Base-by-base conservation (phyloP, 2,113 vertebrate species). In the Sakesphorus luctuosus region DNA sequence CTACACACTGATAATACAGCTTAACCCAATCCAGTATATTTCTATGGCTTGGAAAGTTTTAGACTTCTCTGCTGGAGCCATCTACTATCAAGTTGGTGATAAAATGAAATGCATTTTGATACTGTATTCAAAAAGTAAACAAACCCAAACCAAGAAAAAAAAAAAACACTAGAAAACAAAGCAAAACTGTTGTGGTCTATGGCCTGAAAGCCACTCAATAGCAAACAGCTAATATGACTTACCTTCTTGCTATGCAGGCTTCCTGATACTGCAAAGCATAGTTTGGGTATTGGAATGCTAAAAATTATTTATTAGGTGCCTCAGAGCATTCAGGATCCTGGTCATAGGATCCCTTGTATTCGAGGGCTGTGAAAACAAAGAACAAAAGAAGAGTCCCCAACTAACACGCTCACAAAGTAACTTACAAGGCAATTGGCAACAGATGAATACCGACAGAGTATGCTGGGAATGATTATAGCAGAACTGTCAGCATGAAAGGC, bases 351-450 rank as follows among this genome's bases (percentile, higher is more conserved):
- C 66, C 8, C 66, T 79, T 62, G 49, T 49, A 62, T 82, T 85
- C 50, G 71, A 91, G 71, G 56, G 66, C 81, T 62, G 53, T 82
- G 84, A 92, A 94, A 82, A 73, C 66, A 82, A 81, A 95, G 91
- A 92, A 81, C 61, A 84, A 91, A 89, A 92, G 91, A 81, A 82
- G 84, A 94, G 58, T 87, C 74, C 89, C 74, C 77, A 75, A 47
- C 91, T 81, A 87, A 89, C 86, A 75, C 0, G 0, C 83, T 93
- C 83, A 63, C 76, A 67, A 90, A 93, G 83, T 95, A 84, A 94
- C 95, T 96, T 96, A 91, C 80, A 68, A 95, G 93, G 84, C 93
- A 93, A 84, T 89, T 97, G 96, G 93, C 95, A 94, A 92, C 94
- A 95, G 94, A 95, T 93, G 84, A 97, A 91, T 52, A 61, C 44